phyloP scores from a whole-genome alignment of 2,113 vertebrate genomes.

The Laticauda laticaudata region DNA sequence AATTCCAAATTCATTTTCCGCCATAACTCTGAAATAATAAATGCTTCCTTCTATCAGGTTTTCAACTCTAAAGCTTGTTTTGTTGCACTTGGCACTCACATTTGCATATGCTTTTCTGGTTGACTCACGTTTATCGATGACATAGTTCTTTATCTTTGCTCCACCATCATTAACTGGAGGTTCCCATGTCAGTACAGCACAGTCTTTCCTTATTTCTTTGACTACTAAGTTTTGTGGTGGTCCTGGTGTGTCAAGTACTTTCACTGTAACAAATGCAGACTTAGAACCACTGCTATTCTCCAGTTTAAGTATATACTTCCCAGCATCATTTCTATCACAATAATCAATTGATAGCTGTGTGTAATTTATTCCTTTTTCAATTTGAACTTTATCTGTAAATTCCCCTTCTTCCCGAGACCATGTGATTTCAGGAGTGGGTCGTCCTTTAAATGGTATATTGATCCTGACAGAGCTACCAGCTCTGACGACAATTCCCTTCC shows the following conservation, averaged over 20 bases:
- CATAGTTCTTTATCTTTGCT: conserved; percentile 91
- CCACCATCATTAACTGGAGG: conserved; percentile 94
- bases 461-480: conserved; percentile 90
- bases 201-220: conserved; percentile 90
- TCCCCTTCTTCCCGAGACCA: conserved; percentile 93
- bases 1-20: conserved; percentile 96
- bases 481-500: conserved; percentile 90
- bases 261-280: conserved; percentile 94
- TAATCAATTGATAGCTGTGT: conserved; percentile 91
- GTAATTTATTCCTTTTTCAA: conserved; percentile 85
- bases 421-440: conserved; percentile 87
- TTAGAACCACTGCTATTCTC: conserved; percentile 93
- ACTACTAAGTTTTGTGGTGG: conserved; percentile 85
- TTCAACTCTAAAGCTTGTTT: conserved; percentile 90
- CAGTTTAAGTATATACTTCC: conserved; percentile 89
- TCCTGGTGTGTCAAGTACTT: conserved; percentile 94
- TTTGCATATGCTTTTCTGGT: conserved; percentile 92
- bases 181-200: conserved; percentile 89
- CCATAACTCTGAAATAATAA: conserved; percentile 98
- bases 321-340: conserved; percentile 94
- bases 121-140: conserved; percentile 96
- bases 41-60: conserved; percentile 89
- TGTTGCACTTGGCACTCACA: conserved; percentile 88
- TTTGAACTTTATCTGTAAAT: conserved; percentile 86
- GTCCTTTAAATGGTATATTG: conserved; percentile 90